A percentile compares a stretch with the other conserved stretches of the same genome.
Conservation (phyloP, 2,113 vertebrate species). For the Chaetodon trifascialis region DNA sequence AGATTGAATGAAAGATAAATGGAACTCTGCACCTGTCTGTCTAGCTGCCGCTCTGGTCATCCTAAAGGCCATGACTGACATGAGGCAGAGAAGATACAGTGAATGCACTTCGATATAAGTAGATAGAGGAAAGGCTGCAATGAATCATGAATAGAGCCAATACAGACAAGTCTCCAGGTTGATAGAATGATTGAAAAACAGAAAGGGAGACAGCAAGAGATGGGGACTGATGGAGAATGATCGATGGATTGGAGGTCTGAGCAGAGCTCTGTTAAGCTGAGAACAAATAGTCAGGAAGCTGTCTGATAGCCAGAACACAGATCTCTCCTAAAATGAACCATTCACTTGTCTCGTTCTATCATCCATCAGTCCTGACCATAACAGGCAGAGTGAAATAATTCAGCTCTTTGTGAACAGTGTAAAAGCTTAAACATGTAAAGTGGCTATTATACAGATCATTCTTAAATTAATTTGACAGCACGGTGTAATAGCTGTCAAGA, state of each 20-base stretch:
- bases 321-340: constrained; percentile 10
- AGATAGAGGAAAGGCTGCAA: constrained; percentile 9
- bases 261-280: constrained; percentile 10
- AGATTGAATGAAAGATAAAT: constrained; percentile 55
- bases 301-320: constrained; percentile 13
- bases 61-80: constrained; percentile 47
- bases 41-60: constrained; percentile 36
- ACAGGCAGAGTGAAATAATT: not conserved
- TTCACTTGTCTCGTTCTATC: constrained; percentile 11
- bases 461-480: constrained; percentile 21
- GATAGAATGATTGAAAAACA: constrained; percentile 49
- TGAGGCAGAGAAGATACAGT: constrained; percentile 10
- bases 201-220: not conserved
- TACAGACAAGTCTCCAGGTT: constrained; percentile 23
- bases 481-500: constrained; percentile 14
- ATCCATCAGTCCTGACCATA: not conserved
- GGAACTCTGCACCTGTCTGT: constrained; percentile 28
- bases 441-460: constrained; percentile 13
- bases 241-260: constrained; percentile 17
- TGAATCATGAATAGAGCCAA: constrained; percentile 39
- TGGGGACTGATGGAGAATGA: constrained; percentile 38
- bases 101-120: constrained; percentile 20
- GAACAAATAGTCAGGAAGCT: constrained; percentile 21
- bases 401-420: not conserved
- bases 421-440: constrained; percentile 1